Evolutionary conservation across 2,113 vertebrate species (phyloP).

Genomic region (Rattus rattus): DNA sequence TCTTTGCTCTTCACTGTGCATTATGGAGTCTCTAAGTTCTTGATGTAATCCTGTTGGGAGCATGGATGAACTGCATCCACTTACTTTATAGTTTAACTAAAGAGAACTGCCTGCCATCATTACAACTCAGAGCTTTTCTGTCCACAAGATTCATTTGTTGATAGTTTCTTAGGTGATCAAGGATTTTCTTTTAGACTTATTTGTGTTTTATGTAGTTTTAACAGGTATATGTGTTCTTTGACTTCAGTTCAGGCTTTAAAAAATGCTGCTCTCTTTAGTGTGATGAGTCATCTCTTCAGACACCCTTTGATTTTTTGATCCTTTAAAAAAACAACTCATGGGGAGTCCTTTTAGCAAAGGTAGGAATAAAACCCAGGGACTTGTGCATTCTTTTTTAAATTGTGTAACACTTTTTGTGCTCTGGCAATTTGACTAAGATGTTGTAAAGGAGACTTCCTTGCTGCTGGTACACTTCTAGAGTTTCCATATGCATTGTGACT

Average conservation of each 20-base stretch:
- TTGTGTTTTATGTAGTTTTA: neutral
- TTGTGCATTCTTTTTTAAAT: neutral
- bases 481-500: neutral
- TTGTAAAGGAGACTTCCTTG: neutral
- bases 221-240: neutral
- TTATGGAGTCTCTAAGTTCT: slow-evolving; percentile 2
- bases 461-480: neutral
- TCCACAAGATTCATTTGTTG: neutral
- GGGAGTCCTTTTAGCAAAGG: neutral
- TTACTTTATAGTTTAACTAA: neutral
- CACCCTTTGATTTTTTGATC: neutral
- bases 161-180: neutral
- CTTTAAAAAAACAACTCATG: neutral
- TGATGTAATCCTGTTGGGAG: neutral
- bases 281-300: neutral
- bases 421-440: neutral
- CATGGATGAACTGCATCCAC: neutral
- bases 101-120: neutral
- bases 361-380: neutral
- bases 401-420: neutral
- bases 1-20: neutral
- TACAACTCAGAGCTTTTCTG: neutral
- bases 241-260: neutral
- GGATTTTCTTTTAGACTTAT: slow-evolving; percentile 8
- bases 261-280: neutral